Base-by-base conservation (phyloP, 2,888 invertebrate species). In the Nowickia ferox region DNA sequence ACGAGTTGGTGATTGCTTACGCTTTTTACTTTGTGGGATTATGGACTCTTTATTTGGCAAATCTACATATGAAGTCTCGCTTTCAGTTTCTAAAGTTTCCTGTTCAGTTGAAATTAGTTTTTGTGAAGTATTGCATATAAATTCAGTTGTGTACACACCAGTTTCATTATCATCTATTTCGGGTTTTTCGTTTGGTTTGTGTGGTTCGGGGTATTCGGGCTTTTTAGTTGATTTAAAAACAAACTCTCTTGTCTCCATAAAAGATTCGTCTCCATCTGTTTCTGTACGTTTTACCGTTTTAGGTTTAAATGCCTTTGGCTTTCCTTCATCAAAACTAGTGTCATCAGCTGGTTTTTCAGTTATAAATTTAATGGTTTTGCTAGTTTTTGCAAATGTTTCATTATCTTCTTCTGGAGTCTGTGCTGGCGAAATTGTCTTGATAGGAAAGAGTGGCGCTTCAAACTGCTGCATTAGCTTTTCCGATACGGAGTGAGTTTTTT, bases 51-150 rank as follows among this genome's bases (percentile, higher is more conserved):
- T 53, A 5, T 30, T n/a, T 19, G 17, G 59, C 17, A 11, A 42
- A 22, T 15, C 17, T 15, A 55, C 17, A 10, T 6, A 9, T 4
- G 19, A 38, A 40, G 22, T 19, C 11, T 71, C 42, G 11, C 42
- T 30, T 30, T 65, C 65, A 1, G 44, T 59, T 77, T 83, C 77
- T 2, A 46, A 11, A 15, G 42, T 10, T 30, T 82, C 10, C 40
- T 72, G 57, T 40, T 84, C 83, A 13, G 17, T 66, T 44, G 9
- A 19, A 9, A 83, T 72, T 3, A 71, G 17, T 65, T 51, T 65
- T 38, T 83, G 65, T 38, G 83, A 46, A 10, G 63, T 57, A 38
- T 44, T 66, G 13, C 19, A 65, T 48, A 22, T 40, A 13, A 81
- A 68, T 10, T 69, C 75, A 46, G 13, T 46, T 4, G 51, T 51